Percentiles rank a stretch among this genome's conserved stretches.
These are phyloP conservation scores for cattle (Bos taurus) DNA, from an alignment of 2,113 vertebrate species.

Conservation along the genomic window ARS-UCD2.0 NC_037335.1:45789001-45789500, in stretches of 20 bases:
- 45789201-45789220: slow-evolving; percentile 2
- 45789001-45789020: background rate
- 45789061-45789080: background rate
- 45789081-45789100: background rate
- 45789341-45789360: background rate
- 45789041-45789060: background rate
- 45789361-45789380: background rate
- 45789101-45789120: background rate
- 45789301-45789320: background rate
- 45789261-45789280: background rate
- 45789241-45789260: background rate
- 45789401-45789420: background rate
- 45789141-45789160: background rate
- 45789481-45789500: background rate
- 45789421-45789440: background rate
- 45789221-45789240: background rate
- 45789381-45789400: background rate
- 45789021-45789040: background rate
- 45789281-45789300: background rate
- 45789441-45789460: background rate
- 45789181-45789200: background rate
- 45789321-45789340: slow-evolving; percentile 28
- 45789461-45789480: background rate
- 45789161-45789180: background rate
- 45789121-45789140: background rate